These are phyloP conservation scores for Muschampia plurimacula DNA, from an alignment of 2,888 invertebrate genomes.

Conservation along the genomic window DNA sequence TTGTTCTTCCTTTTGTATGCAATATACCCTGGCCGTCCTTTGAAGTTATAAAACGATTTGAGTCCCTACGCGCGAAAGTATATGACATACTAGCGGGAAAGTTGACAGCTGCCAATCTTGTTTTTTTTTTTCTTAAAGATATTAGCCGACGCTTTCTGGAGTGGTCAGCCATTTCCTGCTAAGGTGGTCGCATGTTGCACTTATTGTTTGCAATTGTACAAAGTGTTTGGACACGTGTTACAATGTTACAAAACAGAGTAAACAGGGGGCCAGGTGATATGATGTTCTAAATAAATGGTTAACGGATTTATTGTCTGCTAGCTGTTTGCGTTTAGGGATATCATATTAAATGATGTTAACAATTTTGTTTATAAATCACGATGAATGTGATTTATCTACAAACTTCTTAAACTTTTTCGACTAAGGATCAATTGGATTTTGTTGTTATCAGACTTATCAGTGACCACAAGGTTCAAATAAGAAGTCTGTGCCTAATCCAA, in stretches of 20 bases:
- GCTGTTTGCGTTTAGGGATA: background rate
- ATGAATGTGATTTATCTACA: background rate
- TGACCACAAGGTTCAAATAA: too few relatives aligned
- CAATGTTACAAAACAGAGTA: conserved; percentile 51
- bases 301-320: conserved; percentile 37
- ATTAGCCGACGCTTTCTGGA: conserved; percentile 44
- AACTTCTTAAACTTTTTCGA: too few relatives aligned
- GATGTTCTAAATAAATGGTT: conserved; percentile 18
- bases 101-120: conserved; percentile 66
- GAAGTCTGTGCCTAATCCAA: too few relatives aligned
- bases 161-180: conserved; percentile 55
- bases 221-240: conserved; percentile 58
- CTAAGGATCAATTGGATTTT: too few relatives aligned
- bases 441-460: too few relatives aligned
- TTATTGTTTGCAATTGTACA: conserved; percentile 53
- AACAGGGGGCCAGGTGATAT: conserved; percentile 54
- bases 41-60: conserved; percentile 19
- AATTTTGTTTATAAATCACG: background rate
- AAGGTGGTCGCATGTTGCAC: conserved; percentile 50
- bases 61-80: conserved; percentile 20
- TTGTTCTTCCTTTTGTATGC: conserved; percentile 50
- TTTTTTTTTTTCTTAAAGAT: conserved; percentile 46
- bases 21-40: conserved; percentile 15
- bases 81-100: conserved; percentile 55
- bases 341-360: conserved; percentile 2